These are phyloP conservation scores for Hirtodrosophila alboralis DNA, from an alignment of 2,888 invertebrate genomes.

Conservation along the genomic window DNA sequence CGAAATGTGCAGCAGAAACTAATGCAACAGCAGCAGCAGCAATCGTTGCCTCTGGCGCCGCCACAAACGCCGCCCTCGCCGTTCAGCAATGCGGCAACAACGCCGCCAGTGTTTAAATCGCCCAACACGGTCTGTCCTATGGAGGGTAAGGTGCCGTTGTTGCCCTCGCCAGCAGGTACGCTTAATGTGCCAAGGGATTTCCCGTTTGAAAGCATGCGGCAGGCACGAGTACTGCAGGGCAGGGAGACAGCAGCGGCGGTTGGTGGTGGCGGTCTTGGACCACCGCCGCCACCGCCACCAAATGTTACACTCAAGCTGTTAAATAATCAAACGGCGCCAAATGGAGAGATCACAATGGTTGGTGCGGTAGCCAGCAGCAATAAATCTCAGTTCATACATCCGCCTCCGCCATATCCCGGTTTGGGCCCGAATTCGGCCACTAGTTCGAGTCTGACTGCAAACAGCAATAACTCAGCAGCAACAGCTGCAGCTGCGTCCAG, in stretches of 20 bases:
- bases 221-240: slow-evolving; percentile 93
- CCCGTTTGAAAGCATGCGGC: slow-evolving; percentile 96
- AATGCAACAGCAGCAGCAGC: slow-evolving; percentile 58
- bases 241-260: slow-evolving; percentile 85
- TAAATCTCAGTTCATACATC: slow-evolving; percentile 82
- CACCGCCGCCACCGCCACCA: slow-evolving; percentile 64
- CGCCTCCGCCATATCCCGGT: slow-evolving; percentile 83
- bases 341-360: slow-evolving; percentile 59
- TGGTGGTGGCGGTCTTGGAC: slow-evolving; percentile 52
- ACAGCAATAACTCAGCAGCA: slow-evolving; percentile 36
- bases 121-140: slow-evolving; percentile 95
- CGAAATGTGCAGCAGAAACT: slow-evolving; percentile 52
- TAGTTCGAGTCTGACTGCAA: slow-evolving; percentile 27
- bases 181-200: slow-evolving; percentile 85
- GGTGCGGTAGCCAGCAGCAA: slow-evolving; percentile 37
- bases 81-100: slow-evolving; percentile 54
- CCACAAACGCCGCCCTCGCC: slow-evolving; percentile 51
- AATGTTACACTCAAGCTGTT: slow-evolving; percentile 79
- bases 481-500: slow-evolving; percentile 33
- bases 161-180: slow-evolving; percentile 85
- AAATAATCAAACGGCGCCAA: slow-evolving; percentile 69
- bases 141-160: slow-evolving; percentile 88
- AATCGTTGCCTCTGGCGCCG: slow-evolving; percentile 48
- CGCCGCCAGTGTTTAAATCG: slow-evolving; percentile 86
- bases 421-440: slow-evolving; percentile 56